Evolutionary conservation across 1,140 invertebrate genomes (phyloP).

Genomic region (Cotesia vestalis): DNA sequence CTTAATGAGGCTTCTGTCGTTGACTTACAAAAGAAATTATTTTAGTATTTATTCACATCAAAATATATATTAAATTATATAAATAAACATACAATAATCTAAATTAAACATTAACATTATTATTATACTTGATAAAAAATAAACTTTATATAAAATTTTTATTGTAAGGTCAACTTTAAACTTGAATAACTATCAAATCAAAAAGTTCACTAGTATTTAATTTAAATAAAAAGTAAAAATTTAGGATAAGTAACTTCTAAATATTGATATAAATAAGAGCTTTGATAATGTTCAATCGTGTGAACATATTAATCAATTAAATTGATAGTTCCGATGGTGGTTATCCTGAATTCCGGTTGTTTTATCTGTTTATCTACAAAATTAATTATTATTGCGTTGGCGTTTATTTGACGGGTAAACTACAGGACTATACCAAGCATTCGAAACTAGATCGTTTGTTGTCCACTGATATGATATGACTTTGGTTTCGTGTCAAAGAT

Average conservation of each 20-base stretch:
- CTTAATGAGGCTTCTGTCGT: no score
- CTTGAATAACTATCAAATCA: no score
- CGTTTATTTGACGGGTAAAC: constrained; percentile 20
- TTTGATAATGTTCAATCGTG: constrained; percentile 3
- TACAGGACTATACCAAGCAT: not conserved
- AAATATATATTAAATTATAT: no score
- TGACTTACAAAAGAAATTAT: no score
- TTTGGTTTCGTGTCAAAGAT: not conserved
- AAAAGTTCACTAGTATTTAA: no score
- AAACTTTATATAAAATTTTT: no score
- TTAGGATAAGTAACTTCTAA: not conserved
- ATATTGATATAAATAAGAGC: constrained; percentile 9
- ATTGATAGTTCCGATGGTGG: constrained; percentile 17
- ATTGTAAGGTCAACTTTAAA: no score
- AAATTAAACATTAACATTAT: no score
- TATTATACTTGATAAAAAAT: no score
- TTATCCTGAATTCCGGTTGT: not conserved
- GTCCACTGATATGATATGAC: not conserved
- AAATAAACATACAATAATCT: no score
- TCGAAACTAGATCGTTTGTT: not conserved
- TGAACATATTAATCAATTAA: constrained; percentile 31
- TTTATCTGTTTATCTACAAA: not conserved
- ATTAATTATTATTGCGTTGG: constrained; percentile 21
- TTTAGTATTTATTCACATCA: no score
- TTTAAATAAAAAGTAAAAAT: no score